Conservation (phyloP, 1,140 invertebrate species). For the Calosoma granatense region DNA sequence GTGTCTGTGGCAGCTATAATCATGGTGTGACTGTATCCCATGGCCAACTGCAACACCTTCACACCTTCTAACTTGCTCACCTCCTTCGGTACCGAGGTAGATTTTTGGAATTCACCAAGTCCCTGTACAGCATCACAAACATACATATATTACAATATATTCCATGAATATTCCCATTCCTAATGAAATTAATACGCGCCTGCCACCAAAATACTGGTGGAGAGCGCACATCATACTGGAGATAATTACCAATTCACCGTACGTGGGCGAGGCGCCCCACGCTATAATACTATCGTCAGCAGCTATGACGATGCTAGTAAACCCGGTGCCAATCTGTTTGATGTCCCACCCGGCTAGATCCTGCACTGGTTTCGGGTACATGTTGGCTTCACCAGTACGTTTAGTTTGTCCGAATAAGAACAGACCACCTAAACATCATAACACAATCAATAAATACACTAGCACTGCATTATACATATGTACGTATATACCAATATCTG, state of each 20-base stretch:
- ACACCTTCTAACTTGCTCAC: conserved; percentile 62
- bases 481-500: conserved; percentile 53
- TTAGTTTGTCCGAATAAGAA: conserved; percentile 88
- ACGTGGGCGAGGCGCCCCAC: conserved; percentile 86
- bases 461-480: background rate
- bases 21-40: conserved; percentile 76
- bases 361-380: conserved; percentile 92
- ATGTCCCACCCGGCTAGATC: conserved; percentile 88
- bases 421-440: conserved; percentile 40
- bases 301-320: conserved; percentile 74
- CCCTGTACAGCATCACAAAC: conserved; percentile 52
- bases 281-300: conserved; percentile 84
- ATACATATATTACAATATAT: conserved; percentile 10
- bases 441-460: conserved; percentile 2
- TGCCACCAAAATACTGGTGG: background rate
- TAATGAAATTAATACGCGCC: too few relatives aligned
- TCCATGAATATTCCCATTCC: conserved; percentile 12
- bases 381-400: conserved; percentile 84
- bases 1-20: conserved; percentile 55
- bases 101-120: conserved; percentile 79
- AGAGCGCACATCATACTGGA: background rate
- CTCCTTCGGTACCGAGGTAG: conserved; percentile 80
- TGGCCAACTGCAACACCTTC: conserved; percentile 67
- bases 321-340: conserved; percentile 64
- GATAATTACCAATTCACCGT: conserved; percentile 69